These are phyloP conservation scores for Pampus argenteus DNA, from an alignment of 2,797 vertebrate genomes.

Conservation along the genomic window DNA sequence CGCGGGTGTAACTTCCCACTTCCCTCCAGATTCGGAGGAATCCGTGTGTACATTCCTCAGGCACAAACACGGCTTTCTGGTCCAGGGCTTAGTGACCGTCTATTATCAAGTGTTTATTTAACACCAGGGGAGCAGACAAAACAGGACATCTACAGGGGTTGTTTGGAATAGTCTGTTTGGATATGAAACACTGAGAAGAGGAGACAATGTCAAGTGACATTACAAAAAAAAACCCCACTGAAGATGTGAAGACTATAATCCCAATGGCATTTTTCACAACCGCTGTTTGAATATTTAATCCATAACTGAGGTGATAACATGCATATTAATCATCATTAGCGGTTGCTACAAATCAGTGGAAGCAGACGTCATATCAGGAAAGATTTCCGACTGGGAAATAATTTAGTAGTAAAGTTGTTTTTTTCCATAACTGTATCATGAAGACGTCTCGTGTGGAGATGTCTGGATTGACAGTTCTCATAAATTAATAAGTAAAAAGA, in stretches of 20 bases:
- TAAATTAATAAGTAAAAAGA: background rate
- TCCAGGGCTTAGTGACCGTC: conserved; percentile 59
- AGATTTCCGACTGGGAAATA: background rate
- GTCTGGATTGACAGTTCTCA: background rate
- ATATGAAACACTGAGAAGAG: conserved; percentile 38
- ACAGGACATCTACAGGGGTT: conserved; percentile 62
- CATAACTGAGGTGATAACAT: background rate
- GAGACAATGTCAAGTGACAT: conserved; percentile 21
- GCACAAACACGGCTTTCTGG: conserved; percentile 51
- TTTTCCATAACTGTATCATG: background rate
- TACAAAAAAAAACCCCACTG: background rate
- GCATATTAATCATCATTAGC: too few relatives aligned
- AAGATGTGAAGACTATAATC: conserved; percentile 4
- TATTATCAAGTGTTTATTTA: conserved; percentile 75
- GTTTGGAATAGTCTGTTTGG: conserved; percentile 59
- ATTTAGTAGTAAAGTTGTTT: background rate
- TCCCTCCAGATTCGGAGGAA: conserved; percentile 29
- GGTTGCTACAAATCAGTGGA: background rate
- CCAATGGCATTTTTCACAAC: background rate
- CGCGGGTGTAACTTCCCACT: conserved; percentile 21
- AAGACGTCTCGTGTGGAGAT: background rate
- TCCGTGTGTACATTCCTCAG: conserved; percentile 62
- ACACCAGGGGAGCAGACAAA: conserved; percentile 69
- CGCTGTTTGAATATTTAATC: conserved; percentile 8
- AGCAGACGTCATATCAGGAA: background rate